Evolutionary conservation across 2,797 vertebrate species (phyloP), one percentile per base, ranked within the genome.

Genomic region (Gouania willdenowi): DNA sequence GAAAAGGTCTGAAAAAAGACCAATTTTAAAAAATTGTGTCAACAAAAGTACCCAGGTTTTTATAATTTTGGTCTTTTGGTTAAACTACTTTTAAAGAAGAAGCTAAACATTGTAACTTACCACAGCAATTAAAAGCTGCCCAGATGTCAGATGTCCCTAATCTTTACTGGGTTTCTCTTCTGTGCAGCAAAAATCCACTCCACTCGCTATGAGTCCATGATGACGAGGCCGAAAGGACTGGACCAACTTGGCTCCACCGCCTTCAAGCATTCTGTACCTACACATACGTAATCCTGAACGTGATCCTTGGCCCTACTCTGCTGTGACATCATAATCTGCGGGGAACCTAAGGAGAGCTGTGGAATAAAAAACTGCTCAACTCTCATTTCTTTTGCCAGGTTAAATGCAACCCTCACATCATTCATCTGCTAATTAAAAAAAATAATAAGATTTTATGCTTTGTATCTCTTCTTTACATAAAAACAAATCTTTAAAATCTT

Each of bases 321-420:
- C 7, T 1, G 26, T 68, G 63, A 82, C 74, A 48, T 85, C 81
- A 85, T 88, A 87, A 88, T 87, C 84, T 80, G 63, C 56, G 24
- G 42, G 46, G 59, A 74, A 20, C 4, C 46, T 16, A 35, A 42
- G 43, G 16, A 66, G 33, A 8, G 10, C 22, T 11, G 11, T 13
- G 11, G 27, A 31, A 23, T n/a, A 13, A 30, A 56, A 48, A 57
- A 42, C 46, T 41, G 34, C 40, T 43, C 2, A 58, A 38, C 31
- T 39, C 42, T 66, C 43, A 48, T 35, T 54, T 53, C 57, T 66
- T 47, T 35, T 27, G 42, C n/a, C 43, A 22, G 5, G 31, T 28
- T 31, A n/a, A n/a, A n/a, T n/a, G n/a, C n/a, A n/a, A n/a, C 25
- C 29, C 3, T 0, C 14, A 23, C 28, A 28, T 15, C 13, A 26